These are phyloP conservation scores for Cataglyphis altisquamis DNA, from an alignment of 2,888 invertebrate genomes.

Conservation along the genomic window DNA sequence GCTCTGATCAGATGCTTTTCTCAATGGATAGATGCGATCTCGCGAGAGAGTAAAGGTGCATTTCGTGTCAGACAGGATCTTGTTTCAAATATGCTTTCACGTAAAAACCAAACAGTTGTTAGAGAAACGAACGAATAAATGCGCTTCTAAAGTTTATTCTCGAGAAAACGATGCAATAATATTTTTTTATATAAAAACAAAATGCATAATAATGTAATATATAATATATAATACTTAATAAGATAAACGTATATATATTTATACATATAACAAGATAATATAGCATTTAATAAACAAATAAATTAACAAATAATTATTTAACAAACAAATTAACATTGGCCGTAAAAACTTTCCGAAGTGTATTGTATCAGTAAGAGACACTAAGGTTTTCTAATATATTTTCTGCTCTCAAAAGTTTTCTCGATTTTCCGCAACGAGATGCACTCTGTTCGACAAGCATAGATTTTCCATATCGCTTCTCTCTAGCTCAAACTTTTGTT, in stretches of 20 bases:
- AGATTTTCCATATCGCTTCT: constrained; percentile 69
- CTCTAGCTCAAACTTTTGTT: constrained; percentile 62
- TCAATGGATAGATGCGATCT: constrained; percentile 32
- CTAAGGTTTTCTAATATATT: constrained; percentile 6
- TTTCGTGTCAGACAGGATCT: constrained; percentile 11
- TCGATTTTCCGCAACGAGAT: constrained; percentile 25
- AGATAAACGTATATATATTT: neutral
- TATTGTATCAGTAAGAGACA: neutral
- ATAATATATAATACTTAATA: neutral
- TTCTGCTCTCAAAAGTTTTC: neutral
- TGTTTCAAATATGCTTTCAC: neutral
- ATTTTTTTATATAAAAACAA: neutral
- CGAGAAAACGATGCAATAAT: neutral
- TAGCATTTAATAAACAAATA: neutral
- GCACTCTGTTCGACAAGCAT: constrained; percentile 60
- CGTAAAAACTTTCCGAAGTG: neutral
- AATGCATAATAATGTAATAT: neutral
- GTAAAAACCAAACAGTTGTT: constrained; percentile 22
- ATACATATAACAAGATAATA: neutral
- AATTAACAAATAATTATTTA: neutral
- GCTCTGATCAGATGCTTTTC: constrained; percentile 39
- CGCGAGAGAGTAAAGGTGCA: neutral
- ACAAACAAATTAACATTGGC: neutral
- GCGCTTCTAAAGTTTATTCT: neutral
- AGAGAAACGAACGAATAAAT: neutral